These are phyloP conservation scores for Epicauta chinensis DNA, from an alignment of 1,140 invertebrate genomes.

Conservation along the genomic window DNA sequence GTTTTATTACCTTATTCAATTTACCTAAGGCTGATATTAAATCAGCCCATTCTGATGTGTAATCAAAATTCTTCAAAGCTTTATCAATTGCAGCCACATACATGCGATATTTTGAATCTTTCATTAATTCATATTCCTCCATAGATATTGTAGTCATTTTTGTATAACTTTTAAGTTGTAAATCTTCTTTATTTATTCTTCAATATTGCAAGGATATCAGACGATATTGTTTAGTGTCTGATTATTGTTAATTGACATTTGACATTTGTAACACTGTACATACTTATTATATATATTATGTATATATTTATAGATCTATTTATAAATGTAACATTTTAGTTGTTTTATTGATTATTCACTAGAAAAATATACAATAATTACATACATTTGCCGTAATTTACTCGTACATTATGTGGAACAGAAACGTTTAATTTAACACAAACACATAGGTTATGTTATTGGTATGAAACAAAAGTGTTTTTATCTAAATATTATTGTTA, in stretches of 20 bases:
- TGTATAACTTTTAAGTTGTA: not conserved
- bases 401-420: too few relatives aligned
- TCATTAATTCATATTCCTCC: conserved; percentile 68
- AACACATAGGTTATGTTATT: too few relatives aligned
- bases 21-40: conserved; percentile 88
- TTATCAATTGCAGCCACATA: conserved; percentile 81
- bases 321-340: too few relatives aligned
- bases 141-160: conserved; percentile 42
- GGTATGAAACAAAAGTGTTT: too few relatives aligned
- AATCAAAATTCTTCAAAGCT: conserved; percentile 87
- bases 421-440: too few relatives aligned
- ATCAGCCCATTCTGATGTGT: conserved; percentile 94
- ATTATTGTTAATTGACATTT: conserved; percentile 18
- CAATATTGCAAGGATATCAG: not conserved
- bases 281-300: too few relatives aligned
- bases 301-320: too few relatives aligned
- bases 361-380: too few relatives aligned
- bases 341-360: too few relatives aligned
- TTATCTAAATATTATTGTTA: too few relatives aligned
- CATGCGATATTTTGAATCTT: conserved; percentile 71
- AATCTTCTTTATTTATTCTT: too few relatives aligned
- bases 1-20: conserved; percentile 73
- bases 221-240: conserved; percentile 3
- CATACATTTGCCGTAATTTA: too few relatives aligned
- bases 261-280: conserved; percentile 12